phyloP scores from a whole-genome alignment of 2,113 vertebrate species.

The Plectropomus leopardus region DNA sequence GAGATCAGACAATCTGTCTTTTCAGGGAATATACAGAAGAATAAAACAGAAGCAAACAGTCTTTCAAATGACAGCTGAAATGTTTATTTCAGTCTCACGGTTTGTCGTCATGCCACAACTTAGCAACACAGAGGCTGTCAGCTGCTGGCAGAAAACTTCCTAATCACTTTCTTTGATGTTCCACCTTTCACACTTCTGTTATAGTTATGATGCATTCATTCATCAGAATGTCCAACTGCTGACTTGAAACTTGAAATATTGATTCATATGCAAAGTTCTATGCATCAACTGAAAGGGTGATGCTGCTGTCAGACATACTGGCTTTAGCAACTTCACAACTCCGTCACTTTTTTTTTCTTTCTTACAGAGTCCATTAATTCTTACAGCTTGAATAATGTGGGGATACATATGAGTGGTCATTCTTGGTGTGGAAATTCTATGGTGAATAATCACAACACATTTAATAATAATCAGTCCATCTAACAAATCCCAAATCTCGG shows the following conservation, averaged over 20 bases:
- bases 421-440: not conserved
- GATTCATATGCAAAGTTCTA: not conserved
- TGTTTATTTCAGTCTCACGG: slow-evolving; percentile 59
- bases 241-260: slow-evolving; percentile 3
- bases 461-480: not conserved
- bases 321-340: not conserved
- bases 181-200: slow-evolving; percentile 15
- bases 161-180: slow-evolving; percentile 49
- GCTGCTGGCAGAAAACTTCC: slow-evolving; percentile 22
- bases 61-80: slow-evolving; percentile 58
- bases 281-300: not conserved
- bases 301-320: not conserved
- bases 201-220: slow-evolving; percentile 22
- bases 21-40: slow-evolving; percentile 32
- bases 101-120: slow-evolving; percentile 29
- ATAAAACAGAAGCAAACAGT: slow-evolving; percentile 17
- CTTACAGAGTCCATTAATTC: not conserved
- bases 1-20: slow-evolving; percentile 38
- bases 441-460: not conserved
- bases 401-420: not conserved
- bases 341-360: not conserved
- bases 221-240: not conserved
- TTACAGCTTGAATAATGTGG: not conserved
- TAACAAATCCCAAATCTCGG: too few species aligned
- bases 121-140: slow-evolving; percentile 35